phyloP scores from a whole-genome alignment of 2,113 vertebrate species.

The Nesoenas mayeri region DNA sequence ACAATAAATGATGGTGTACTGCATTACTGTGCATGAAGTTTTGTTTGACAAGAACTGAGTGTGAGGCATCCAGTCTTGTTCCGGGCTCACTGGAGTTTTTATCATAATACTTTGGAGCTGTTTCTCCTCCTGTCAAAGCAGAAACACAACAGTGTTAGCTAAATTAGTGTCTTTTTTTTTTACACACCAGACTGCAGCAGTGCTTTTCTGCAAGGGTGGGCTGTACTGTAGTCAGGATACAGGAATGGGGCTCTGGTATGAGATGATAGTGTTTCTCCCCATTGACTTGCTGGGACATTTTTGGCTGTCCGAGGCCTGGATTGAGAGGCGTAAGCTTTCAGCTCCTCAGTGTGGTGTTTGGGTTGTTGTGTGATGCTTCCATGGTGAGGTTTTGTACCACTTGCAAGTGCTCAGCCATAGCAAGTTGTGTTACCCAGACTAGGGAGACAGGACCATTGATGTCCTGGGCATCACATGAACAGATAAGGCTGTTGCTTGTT shows the following conservation, averaged over 20 bases:
- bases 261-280: neutral
- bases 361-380: rapidly evolving
- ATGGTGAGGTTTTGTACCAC: neutral
- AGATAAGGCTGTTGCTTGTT: neutral
- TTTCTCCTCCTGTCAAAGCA: neutral
- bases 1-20: neutral
- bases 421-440: neutral
- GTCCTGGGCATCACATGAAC: neutral
- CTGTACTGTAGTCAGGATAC: neutral
- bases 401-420: neutral
- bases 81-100: neutral
- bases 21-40: neutral
- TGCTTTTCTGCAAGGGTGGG: neutral
- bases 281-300: neutral
- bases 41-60: neutral
- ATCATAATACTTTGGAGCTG: neutral
- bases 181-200: neutral
- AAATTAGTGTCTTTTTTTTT: neutral
- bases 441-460: rapidly evolving
- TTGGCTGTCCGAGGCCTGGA: neutral
- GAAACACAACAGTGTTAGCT: neutral
- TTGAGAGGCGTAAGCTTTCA: neutral
- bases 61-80: neutral
- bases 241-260: neutral
- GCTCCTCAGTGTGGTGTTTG: neutral